These are phyloP conservation scores for Syngnathus typhle DNA, from an alignment of 2,113 vertebrate species.

Conservation along the genomic window DNA sequence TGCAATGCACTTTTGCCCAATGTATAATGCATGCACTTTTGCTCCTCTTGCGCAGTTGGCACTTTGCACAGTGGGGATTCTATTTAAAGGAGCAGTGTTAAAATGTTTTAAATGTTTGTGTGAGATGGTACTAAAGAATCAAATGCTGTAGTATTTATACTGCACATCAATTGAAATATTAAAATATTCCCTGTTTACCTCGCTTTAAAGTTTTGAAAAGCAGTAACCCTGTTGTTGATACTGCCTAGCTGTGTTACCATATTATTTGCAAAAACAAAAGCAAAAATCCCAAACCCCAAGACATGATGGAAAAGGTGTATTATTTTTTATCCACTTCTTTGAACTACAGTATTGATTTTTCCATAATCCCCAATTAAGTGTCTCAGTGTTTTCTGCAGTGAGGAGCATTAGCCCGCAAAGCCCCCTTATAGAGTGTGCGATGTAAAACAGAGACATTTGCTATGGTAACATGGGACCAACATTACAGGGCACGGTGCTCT, in stretches of 20 bases:
- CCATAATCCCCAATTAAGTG: constrained; percentile 55
- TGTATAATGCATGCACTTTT: constrained; percentile 50
- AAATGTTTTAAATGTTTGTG: constrained; percentile 23
- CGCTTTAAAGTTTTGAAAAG: background rate
- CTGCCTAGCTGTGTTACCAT: background rate
- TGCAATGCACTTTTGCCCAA: constrained; percentile 45
- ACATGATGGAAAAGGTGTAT: constrained; percentile 10
- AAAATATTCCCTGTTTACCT: background rate
- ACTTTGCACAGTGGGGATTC: constrained; percentile 21
- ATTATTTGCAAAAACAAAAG: background rate
- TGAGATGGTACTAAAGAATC: constrained; percentile 12
- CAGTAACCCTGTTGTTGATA: background rate
- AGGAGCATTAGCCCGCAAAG: constrained; percentile 43
- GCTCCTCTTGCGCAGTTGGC: constrained; percentile 26
- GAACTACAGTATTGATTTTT: constrained; percentile 55
- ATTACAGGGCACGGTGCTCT: constrained; percentile 59
- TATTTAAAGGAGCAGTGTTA: constrained; percentile 29
- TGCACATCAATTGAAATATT: background rate
- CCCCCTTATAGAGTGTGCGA: constrained; percentile 34
- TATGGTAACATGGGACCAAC: constrained; percentile 55
- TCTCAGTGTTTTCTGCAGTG: constrained; percentile 42
- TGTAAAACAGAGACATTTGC: constrained; percentile 46
- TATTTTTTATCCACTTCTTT: constrained; percentile 30
- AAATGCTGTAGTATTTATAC: constrained; percentile 10
- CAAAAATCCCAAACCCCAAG: constrained; percentile 10